Evolutionary conservation across 2,113 vertebrate species (phyloP).

Genomic region (Puntigrus tetrazona): DNA sequence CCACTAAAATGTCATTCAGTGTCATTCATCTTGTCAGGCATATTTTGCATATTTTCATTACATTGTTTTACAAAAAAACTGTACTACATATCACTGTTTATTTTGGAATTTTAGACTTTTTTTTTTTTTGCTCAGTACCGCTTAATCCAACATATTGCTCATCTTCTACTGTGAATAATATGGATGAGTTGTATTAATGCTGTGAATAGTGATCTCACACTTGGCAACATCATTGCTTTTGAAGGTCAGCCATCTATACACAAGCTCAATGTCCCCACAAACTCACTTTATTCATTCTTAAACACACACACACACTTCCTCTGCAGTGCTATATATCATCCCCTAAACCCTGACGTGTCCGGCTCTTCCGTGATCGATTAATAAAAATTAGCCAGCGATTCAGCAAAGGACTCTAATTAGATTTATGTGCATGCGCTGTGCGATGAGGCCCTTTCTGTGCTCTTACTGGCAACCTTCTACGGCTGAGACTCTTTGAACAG

Average conservation of each 20-base stretch:
- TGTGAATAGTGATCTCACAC: constrained; percentile 33
- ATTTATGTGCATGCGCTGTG: background rate
- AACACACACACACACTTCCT: constrained; percentile 9
- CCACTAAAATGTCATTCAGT: too few species aligned
- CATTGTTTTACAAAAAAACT: too few species aligned
- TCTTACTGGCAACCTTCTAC: background rate
- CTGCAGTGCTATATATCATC: constrained; percentile 8
- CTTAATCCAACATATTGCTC: background rate
- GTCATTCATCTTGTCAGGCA: too few species aligned
- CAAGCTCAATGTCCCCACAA: background rate
- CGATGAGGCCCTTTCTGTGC: background rate
- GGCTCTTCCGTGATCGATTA: constrained; percentile 39
- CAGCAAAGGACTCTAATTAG: constrained; percentile 27
- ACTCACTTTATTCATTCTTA: background rate
- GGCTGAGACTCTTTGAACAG: constrained; percentile 42
- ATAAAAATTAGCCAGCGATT: background rate
- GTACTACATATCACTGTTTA: background rate
- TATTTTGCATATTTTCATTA: too few species aligned
- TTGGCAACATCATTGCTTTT: constrained; percentile 47
- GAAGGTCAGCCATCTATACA: constrained; percentile 50
- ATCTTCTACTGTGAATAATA: background rate
- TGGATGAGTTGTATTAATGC: background rate
- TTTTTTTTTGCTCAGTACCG: background rate
- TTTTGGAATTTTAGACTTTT: background rate
- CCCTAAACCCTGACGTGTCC: background rate